These are phyloP conservation scores for Eulithis prunata DNA, from an alignment of 2,888 invertebrate genomes.

Conservation along the genomic window DNA sequence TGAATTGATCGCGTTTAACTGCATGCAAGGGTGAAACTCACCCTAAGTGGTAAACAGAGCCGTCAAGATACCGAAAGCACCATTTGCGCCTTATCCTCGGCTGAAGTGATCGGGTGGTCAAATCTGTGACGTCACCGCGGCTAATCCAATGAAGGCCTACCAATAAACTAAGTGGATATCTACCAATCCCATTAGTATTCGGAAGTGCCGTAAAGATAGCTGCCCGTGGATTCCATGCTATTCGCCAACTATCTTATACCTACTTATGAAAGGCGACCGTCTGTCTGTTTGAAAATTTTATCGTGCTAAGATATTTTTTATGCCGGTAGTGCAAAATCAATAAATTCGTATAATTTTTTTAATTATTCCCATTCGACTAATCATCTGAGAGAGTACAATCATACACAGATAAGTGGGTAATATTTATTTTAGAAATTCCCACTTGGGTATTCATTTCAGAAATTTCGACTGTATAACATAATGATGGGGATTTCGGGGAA, in stretches of 20 bases:
- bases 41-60: background rate
- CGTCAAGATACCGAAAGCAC: constrained; percentile 4
- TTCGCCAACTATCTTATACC: constrained; percentile 35
- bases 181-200: constrained; percentile 43
- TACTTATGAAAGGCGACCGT: background rate
- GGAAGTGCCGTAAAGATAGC: constrained; percentile 43
- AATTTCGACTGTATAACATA: too few relatives aligned
- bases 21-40: too few relatives aligned
- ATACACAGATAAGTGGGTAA: too few relatives aligned
- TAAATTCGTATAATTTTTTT: too few relatives aligned
- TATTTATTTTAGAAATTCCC: too few relatives aligned
- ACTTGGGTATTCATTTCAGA: too few relatives aligned
- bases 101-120: constrained; percentile 37
- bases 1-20: too few relatives aligned
- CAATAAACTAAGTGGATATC: constrained; percentile 43
- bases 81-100: constrained; percentile 37
- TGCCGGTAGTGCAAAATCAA: too few relatives aligned
- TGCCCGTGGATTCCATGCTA: constrained; percentile 44
- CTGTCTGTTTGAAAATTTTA: constrained; percentile 4
- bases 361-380: too few relatives aligned
- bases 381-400: too few relatives aligned
- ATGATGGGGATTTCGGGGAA: too few relatives aligned
- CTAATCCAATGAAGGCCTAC: constrained; percentile 43
- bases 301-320: too few relatives aligned
- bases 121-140: constrained; percentile 43